These are phyloP conservation scores for Nebria ingens DNA, from an alignment of 1,140 invertebrate genomes.

Conservation along the genomic window DNA sequence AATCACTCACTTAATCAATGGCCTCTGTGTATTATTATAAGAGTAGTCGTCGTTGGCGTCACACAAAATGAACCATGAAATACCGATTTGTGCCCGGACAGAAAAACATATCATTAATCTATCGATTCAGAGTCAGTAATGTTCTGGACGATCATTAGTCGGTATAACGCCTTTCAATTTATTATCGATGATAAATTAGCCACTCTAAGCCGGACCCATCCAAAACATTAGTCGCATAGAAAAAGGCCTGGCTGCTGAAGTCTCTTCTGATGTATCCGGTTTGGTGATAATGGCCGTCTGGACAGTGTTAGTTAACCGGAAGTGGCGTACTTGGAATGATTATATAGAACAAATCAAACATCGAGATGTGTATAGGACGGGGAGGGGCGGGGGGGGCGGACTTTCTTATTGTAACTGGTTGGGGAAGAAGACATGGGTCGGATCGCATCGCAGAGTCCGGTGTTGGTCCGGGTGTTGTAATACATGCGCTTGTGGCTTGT, in stretches of 20 bases:
- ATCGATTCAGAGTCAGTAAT: no score
- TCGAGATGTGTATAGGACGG: no score
- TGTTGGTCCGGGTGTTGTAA: not conserved
- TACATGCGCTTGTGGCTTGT: not conserved
- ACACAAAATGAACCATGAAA: constrained; percentile 5
- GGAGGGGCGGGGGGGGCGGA: no score
- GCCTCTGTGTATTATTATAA: not conserved
- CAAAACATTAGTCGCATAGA: not conserved
- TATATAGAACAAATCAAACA: not conserved
- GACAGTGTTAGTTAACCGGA: not conserved
- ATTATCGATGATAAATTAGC: constrained; percentile 17
- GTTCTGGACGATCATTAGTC: constrained; percentile 14
- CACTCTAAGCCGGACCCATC: not conserved
- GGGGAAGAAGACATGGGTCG: no score
- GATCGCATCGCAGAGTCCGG: no score
- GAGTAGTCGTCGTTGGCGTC: not conserved
- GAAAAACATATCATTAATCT: no score
- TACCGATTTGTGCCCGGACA: no score
- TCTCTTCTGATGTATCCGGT: not conserved
- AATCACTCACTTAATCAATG: not conserved
- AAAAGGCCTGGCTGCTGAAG: not conserved
- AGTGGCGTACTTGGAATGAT: not conserved
- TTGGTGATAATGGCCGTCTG: not conserved
- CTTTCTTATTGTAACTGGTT: no score
- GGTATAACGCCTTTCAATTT: constrained; percentile 16